Evolutionary conservation across 2,797 vertebrate species (phyloP), one percentile per base, ranked within the genome.

Genomic region (Discoglossus pictus): DNA sequence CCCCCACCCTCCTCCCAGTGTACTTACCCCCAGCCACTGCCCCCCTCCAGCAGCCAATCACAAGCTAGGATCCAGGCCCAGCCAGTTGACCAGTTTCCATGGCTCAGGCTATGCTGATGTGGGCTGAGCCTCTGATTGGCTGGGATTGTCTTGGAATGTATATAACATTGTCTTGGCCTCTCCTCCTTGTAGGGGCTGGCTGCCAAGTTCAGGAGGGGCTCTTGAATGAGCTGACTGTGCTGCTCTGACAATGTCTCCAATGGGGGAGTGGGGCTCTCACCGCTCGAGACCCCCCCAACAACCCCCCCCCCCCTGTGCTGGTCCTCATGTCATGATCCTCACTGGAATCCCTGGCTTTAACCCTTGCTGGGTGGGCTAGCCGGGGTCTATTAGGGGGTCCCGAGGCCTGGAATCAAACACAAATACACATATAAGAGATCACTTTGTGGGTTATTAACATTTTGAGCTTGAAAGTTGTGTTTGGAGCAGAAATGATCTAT

Each of bases 81-180:
- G 36, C 55, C 55, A 43, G 21, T 31, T 50, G 54, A 59, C 34
- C 46, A 12, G 44, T 35, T 50, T 51, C 46, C 65, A 34, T 46
- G 35, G 46, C 25, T 23, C 34, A 43, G 44, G 36, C 10, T 59
- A 50, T 59, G 64, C 64, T 23, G 64, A 67, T 51, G 55, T 40
- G 17, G 17, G 24, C 46, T 24, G 36, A 17, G 16, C 24, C 21
- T 51, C 2, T 16, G 23, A 68, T 68, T 68, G 65, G 65, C 27
- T 34, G 25, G 43, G 40, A 67, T 59, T 47, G 34, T 43, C 40
- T 25, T 36, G 65, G 65, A 68, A 68, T 68, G 65, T 60, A 60
- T 68, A 43, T 68, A 47, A 35, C 65, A 68, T 68, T 68, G 65
- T 68, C 60, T 55, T 36, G 17, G 12, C 38, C 46, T 60, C 25